A percentile compares a stretch with the other conserved stretches of the same genome.
phyloP scores from a whole-genome alignment of 2,888 invertebrate species.

The Danaus chrysippus region DNA sequence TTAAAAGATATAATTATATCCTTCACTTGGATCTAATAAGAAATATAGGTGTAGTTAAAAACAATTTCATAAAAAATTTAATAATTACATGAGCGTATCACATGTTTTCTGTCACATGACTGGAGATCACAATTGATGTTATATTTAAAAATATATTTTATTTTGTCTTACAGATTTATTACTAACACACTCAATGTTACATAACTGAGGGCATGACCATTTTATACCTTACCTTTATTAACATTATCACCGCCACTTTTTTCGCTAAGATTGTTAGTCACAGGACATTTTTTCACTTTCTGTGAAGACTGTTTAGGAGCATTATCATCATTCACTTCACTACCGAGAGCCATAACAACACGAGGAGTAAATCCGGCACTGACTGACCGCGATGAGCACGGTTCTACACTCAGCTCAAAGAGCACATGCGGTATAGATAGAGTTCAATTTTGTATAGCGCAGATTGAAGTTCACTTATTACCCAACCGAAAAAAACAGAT shows the following conservation, averaged over 20 bases:
- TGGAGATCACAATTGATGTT: constrained; percentile 30
- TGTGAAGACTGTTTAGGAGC: constrained; percentile 66
- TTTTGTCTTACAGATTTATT: constrained; percentile 47
- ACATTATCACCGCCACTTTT: constrained; percentile 64
- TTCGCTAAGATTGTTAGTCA: constrained; percentile 63
- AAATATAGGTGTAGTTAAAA: background rate
- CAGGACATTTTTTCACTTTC: constrained; percentile 75
- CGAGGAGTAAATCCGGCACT: constrained; percentile 73
- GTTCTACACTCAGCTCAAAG: constrained; percentile 74
- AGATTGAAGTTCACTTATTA: constrained; percentile 41
- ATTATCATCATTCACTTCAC: constrained; percentile 79
- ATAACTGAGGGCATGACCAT: constrained; percentile 72
- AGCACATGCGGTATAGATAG: constrained; percentile 74
- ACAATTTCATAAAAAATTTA: background rate
- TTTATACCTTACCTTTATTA: constrained; percentile 69
- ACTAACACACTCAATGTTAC: constrained; percentile 57
- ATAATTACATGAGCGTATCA: constrained; percentile 42
- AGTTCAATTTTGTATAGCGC: constrained; percentile 69
- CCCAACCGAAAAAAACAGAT: constrained; percentile 32
- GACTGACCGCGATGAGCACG: constrained; percentile 75
- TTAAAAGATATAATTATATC: no score
- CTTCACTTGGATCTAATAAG: background rate
- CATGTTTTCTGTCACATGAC: constrained; percentile 71
- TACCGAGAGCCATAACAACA: constrained; percentile 80
- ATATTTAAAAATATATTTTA: constrained; percentile 38